phyloP scores from a whole-genome alignment of 2,113 vertebrate genomes.

The Xiphophorus maculatus region DNA sequence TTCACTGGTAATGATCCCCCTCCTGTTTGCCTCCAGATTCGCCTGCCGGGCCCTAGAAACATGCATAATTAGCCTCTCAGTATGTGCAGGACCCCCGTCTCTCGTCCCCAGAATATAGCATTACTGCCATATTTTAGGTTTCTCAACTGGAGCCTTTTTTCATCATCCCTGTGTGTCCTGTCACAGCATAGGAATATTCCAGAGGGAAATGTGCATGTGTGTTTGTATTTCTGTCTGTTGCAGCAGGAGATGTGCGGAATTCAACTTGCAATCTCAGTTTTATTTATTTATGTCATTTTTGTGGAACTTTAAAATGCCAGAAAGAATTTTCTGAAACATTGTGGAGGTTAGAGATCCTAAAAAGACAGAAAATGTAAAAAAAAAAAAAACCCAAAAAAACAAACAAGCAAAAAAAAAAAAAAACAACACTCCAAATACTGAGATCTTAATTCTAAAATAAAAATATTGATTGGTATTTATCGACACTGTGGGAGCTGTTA shows the following conservation, averaged over 20 bases:
- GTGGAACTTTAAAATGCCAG: slow-evolving; percentile 13
- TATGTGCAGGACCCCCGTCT: slow-evolving; percentile 21
- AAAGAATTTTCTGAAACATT: slow-evolving; percentile 2
- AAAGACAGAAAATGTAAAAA: not conserved
- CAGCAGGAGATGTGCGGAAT: slow-evolving; percentile 5
- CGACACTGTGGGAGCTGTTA: not conserved
- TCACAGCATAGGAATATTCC: slow-evolving; percentile 21
- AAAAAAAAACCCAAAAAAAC: not conserved
- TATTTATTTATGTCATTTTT: not conserved
- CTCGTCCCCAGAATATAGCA: slow-evolving; percentile 1
- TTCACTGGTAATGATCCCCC: slow-evolving; percentile 36
- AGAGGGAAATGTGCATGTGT: slow-evolving; percentile 18
- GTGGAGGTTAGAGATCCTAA: not conserved
- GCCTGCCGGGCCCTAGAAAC: slow-evolving; percentile 16
- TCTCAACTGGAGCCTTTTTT: slow-evolving; percentile 17
- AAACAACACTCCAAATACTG: not conserved
- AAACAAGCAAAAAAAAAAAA: rapidly evolving
- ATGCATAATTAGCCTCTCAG: slow-evolving; percentile 52
- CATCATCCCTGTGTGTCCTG: slow-evolving; percentile 17
- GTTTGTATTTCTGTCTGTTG: slow-evolving; percentile 17
- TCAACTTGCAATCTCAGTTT: not conserved
- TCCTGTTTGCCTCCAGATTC: slow-evolving; percentile 31
- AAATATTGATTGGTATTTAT: not conserved
- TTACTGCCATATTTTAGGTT: slow-evolving; percentile 17
- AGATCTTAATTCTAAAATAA: not conserved